A percentile compares a stretch with the other conserved stretches of the same genome.
These are phyloP conservation scores for Cyprinodon diabolis DNA, from an alignment of 2,797 vertebrate genomes.

Conservation along the genomic window DNA sequence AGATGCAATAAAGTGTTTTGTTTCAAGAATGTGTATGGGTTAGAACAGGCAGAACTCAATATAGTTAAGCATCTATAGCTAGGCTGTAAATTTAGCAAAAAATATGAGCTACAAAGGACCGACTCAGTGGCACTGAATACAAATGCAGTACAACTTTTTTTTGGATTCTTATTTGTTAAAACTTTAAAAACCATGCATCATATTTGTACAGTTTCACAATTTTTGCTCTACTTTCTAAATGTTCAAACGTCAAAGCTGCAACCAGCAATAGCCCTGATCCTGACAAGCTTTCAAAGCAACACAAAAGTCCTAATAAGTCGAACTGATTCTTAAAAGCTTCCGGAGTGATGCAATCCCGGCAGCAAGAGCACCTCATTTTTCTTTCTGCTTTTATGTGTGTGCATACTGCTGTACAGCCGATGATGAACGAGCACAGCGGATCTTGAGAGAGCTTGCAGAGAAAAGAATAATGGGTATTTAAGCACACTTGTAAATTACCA, in stretches of 20 bases:
- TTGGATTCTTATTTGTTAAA: not conserved
- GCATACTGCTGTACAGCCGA: constrained; percentile 50
- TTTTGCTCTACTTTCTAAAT: not conserved
- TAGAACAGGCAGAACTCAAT: no score
- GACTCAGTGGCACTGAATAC: not conserved
- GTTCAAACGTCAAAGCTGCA: constrained; percentile 1
- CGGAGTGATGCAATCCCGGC: constrained; percentile 43
- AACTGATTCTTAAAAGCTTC: constrained; percentile 49
- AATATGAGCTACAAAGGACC: not conserved
- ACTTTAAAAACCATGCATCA: not conserved
- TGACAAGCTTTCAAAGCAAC: constrained; percentile 6
- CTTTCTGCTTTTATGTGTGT: constrained; percentile 47
- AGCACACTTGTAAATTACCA: constrained; percentile 83
- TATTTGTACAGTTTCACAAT: no score
- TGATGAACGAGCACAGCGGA: constrained; percentile 75
- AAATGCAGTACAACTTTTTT: not conserved
- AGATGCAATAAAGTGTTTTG: no score
- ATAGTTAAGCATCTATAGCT: no score
- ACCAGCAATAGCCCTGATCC: not conserved
- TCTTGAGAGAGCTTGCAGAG: constrained; percentile 71
- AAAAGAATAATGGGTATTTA: constrained; percentile 82
- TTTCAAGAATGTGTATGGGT: no score
- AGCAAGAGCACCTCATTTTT: constrained; percentile 53
- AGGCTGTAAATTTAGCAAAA: not conserved
- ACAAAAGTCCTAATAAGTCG: constrained; percentile 23